A percentile compares a stretch with the other conserved stretches of the same genome.
These are phyloP conservation scores for Lathronympha strigana DNA, from an alignment of 2,888 invertebrate genomes.

Conservation along the genomic window DNA sequence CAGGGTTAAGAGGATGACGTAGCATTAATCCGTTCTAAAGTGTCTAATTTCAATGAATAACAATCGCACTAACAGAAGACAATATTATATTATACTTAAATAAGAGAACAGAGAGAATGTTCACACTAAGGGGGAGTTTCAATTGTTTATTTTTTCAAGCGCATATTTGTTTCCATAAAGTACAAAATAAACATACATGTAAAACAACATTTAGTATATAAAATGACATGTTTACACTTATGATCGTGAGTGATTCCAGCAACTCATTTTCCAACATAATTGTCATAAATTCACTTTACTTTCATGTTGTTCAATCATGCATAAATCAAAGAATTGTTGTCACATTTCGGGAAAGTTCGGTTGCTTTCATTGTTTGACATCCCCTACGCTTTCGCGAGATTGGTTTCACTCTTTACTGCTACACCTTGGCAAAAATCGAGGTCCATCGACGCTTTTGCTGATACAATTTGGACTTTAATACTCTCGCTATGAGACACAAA, in stretches of 20 bases:
- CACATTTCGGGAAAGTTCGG: slow-evolving; percentile 49
- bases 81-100: too few relatives aligned
- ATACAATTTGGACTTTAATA: slow-evolving; percentile 27
- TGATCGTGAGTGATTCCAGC: neutral
- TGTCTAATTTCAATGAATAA: too few relatives aligned
- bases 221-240: too few relatives aligned
- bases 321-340: slow-evolving; percentile 42
- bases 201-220: too few relatives aligned
- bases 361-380: slow-evolving; percentile 58
- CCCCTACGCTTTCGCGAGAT: slow-evolving; percentile 69
- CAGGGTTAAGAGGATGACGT: too few relatives aligned
- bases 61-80: too few relatives aligned
- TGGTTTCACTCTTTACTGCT: slow-evolving; percentile 70
- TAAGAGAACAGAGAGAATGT: too few relatives aligned
- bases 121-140: too few relatives aligned
- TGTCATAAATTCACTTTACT: slow-evolving; percentile 33
- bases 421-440: slow-evolving; percentile 28
- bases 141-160: too few relatives aligned
- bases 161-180: too few relatives aligned
- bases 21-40: too few relatives aligned
- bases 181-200: too few relatives aligned
- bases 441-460: neutral
- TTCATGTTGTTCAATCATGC: slow-evolving; percentile 41
- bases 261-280: slow-evolving; percentile 26
- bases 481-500: slow-evolving; percentile 10